Base-by-base conservation (phyloP, 2,113 vertebrate genomes). In the Anoplopoma fimbria region DNA sequence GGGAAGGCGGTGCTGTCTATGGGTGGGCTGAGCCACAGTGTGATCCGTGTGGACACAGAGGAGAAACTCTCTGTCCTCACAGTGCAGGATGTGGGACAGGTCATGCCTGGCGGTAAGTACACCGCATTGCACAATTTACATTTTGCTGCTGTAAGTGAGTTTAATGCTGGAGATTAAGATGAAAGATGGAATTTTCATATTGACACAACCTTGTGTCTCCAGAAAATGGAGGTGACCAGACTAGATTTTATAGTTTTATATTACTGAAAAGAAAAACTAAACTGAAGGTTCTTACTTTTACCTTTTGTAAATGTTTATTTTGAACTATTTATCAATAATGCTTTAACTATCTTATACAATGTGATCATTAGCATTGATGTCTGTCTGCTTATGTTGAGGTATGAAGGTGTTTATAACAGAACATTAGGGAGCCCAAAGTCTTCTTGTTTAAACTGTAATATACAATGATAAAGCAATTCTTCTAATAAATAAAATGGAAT, bases 61-160 rank as follows among this genome's bases (percentile, higher is more conserved):
- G 98, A 99, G 91, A 99, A 99, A 82, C 82, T 99, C 70, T 98
- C 98, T 0, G 97, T 99, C 29, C 95, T 99, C 12, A 97, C 97
- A 0, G 97, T 98, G 58, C 98, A 99, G 94, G 98, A 99, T 23
- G 97, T 98, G 15, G 98, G 98, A 29, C 97, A 98, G 89, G 97
- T 97, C 81, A 97, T 99, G 96, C 97, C 97, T 58, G 97, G 97
- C 96, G 97, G 98, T 99, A 94, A 84, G 68, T 38, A 68, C 36
- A 8, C 53, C 65, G 12, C 0, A 1, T 55, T 31, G 51, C 71
- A 27, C 29, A 36, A n/a, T 64, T 58, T 70, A 77, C 19, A 10
- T 29, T 69, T 62, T 70, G 23, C 17, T 85, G 60, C 49, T 8
- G 10, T 74, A 34, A 42, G 61, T 27, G n/a, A 75, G 45, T 21